These are phyloP conservation scores for Heterochromis multidens DNA, from an alignment of 2,113 vertebrate species.

Conservation along the genomic window DNA sequence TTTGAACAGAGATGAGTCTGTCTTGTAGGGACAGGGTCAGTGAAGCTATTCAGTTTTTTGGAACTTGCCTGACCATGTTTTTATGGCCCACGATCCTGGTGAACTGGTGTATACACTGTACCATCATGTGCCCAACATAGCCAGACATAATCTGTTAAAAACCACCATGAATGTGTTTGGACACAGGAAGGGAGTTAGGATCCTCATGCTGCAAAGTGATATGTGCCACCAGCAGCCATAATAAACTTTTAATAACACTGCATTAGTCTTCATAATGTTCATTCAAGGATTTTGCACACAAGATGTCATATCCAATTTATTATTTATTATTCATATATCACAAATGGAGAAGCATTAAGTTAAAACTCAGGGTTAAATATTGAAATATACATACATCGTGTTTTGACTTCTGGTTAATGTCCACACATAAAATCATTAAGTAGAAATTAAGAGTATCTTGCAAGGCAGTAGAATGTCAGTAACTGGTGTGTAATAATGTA, in stretches of 20 bases:
- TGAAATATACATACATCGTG: neutral
- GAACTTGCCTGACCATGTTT: neutral
- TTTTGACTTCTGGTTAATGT: conserved; percentile 18
- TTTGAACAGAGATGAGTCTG: neutral
- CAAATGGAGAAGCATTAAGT: conserved; percentile 27
- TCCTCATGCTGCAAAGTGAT: neutral
- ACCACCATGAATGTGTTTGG: neutral
- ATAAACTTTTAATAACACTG: neutral
- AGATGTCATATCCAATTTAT: conserved; percentile 31
- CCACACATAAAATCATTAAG: conserved; percentile 12
- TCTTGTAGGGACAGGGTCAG: neutral
- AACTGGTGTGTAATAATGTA: neutral
- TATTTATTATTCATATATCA: conserved; percentile 51
- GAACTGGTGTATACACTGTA: neutral
- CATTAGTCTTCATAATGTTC: neutral
- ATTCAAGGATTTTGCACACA: neutral
- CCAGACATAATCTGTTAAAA: neutral
- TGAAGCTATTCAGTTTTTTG: too few species aligned
- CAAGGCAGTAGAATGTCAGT: neutral
- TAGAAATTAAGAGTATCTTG: neutral
- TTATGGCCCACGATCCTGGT: neutral
- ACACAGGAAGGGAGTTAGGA: neutral
- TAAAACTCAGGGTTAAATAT: conserved; percentile 22
- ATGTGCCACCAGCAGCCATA: neutral
- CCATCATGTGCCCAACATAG: neutral